These are phyloP conservation scores for Cerastoderma edule DNA, from an alignment of 2,888 invertebrate species.

Conservation along the genomic window DNA sequence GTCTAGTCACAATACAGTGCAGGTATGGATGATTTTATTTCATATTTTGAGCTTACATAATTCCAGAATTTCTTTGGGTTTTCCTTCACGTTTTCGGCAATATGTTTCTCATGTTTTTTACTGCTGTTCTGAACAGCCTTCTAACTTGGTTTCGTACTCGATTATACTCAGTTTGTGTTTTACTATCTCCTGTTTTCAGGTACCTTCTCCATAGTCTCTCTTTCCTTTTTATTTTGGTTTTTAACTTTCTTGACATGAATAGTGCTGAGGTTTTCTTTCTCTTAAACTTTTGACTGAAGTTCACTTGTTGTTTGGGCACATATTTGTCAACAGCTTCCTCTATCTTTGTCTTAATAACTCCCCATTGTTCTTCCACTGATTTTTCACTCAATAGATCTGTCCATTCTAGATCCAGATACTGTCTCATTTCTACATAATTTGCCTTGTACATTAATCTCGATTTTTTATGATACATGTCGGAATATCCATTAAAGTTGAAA, in stretches of 20 bases:
- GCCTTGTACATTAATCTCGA: background rate
- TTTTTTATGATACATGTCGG: background rate
- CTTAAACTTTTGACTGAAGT: constrained; percentile 7
- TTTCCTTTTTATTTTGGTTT: background rate
- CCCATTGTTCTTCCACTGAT: constrained; percentile 3
- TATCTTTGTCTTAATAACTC: background rate
- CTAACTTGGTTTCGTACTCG: background rate
- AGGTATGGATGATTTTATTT: background rate
- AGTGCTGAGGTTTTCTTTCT: background rate
- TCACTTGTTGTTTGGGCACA: background rate
- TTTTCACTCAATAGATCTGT: too few species aligned
- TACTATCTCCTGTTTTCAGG: background rate
- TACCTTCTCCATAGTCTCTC: background rate
- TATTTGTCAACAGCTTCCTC: background rate
- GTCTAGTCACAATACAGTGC: background rate
- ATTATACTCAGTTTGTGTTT: background rate
- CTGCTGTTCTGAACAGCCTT: background rate
- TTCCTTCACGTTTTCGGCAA: background rate
- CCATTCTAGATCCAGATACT: constrained; percentile 1
- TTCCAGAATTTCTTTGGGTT: background rate
- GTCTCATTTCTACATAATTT: background rate
- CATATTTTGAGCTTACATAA: background rate
- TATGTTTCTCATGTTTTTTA: constrained; percentile 3
- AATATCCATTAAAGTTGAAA: background rate
- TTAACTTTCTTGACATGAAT: background rate